A percentile compares a stretch with the other conserved stretches of the same genome.
These are phyloP conservation scores for Centropus unirufus DNA, from an alignment of 2,113 vertebrate genomes.

Conservation along the genomic window DNA sequence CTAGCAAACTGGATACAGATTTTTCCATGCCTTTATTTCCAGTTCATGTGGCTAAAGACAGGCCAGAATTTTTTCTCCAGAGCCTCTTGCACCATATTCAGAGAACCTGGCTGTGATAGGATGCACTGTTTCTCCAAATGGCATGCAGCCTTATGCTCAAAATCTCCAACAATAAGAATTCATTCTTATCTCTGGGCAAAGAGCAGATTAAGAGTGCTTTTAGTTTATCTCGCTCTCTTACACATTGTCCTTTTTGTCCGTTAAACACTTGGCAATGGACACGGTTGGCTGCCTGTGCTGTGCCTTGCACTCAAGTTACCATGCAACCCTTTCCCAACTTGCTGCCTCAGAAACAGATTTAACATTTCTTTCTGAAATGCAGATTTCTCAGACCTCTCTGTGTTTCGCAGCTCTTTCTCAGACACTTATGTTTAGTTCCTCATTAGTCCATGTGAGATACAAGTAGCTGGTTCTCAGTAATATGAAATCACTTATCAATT, in stretches of 20 bases:
- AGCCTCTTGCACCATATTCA: background rate
- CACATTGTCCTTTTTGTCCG: background rate
- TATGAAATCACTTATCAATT: background rate
- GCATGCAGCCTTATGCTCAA: background rate
- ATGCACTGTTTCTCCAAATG: background rate
- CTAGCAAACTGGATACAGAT: background rate
- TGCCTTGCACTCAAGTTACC: background rate
- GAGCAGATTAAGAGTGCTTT: background rate
- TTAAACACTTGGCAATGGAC: rapidly evolving
- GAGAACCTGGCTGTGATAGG: background rate
- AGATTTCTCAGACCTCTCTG: background rate
- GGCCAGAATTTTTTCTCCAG: background rate
- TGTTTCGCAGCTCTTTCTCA: background rate
- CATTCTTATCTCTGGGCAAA: background rate
- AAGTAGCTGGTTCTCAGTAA: background rate
- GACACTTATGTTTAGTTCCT: background rate
- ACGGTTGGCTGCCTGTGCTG: background rate
- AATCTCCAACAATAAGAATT: rapidly evolving
- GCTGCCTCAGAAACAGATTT: background rate
- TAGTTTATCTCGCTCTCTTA: background rate
- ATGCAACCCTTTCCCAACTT: rapidly evolving
- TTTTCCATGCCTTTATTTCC: background rate
- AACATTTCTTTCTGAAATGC: background rate
- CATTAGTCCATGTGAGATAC: background rate
- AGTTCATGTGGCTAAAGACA: background rate